These are phyloP conservation scores for Pandemis corylana DNA, from an alignment of 2,888 invertebrate genomes.

Conservation along the genomic window DNA sequence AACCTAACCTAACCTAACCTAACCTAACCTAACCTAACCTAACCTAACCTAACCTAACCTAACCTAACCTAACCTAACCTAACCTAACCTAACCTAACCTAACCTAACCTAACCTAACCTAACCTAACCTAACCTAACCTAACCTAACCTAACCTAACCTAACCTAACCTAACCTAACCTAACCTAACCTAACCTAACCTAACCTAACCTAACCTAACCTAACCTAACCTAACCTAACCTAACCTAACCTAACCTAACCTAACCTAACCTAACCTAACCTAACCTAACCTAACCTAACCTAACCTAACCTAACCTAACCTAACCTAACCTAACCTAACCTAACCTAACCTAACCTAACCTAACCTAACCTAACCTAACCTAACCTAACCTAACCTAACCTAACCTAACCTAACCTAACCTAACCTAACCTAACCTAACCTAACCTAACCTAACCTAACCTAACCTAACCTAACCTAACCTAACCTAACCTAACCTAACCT, in stretches of 20 bases:
- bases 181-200: slow-evolving; percentile 36
- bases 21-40: slow-evolving; percentile 45
- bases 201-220: slow-evolving; percentile 37
- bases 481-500: slow-evolving; percentile 36
- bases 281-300: slow-evolving; percentile 21
- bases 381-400: slow-evolving; percentile 30
- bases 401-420: slow-evolving; percentile 32
- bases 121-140: slow-evolving; percentile 36
- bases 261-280: slow-evolving; percentile 42
- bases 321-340: slow-evolving; percentile 16
- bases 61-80: too few species aligned
- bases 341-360: slow-evolving; percentile 20
- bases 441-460: slow-evolving; percentile 37
- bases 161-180: slow-evolving; percentile 36
- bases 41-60: slow-evolving; percentile 43
- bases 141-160: slow-evolving; percentile 39
- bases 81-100: too few species aligned
- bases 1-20: slow-evolving; percentile 44
- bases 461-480: slow-evolving; percentile 37
- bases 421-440: slow-evolving; percentile 36
- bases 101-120: too few species aligned
- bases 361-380: slow-evolving; percentile 33
- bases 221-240: slow-evolving; percentile 39
- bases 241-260: slow-evolving; percentile 41
- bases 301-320: slow-evolving; percentile 32